Base-by-base conservation (phyloP, 2,113 vertebrate genomes). In the Colossoma macropomum region DNA sequence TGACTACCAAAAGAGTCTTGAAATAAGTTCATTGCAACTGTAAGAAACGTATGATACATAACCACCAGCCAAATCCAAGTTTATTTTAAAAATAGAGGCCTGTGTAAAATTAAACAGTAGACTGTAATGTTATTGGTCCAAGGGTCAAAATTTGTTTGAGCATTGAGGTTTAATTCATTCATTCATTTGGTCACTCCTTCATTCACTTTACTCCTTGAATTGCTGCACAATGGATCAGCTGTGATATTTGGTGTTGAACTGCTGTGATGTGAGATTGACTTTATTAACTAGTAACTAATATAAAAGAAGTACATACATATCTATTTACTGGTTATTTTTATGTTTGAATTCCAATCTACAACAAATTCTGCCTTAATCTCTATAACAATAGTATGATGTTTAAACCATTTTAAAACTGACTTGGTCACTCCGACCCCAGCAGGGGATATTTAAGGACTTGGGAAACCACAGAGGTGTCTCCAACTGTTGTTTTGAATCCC, bases 401-500 rank as follows among this genome's bases (percentile, higher is more conserved):
- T 56, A n/a, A 60, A 60, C 6, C 0, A 3, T 60, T n/a, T 62
- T 25, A 27, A 21, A 27, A 25, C 0, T 2, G 10, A 2, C 11
- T 10, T 25, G n/a, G n/a, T 16, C 10, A 48, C 56, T 30, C 6
- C 1, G 11, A 73, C 4, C 56, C 9, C 79, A 62, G 79, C 54
- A 60, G 79, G 34, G 79, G 54, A 28, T 50, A 60, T 70, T 77
- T 77, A 41, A 77, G 56, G 56, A 77, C 75, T 60, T 76, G 32
- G 16, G 50, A 63, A 54, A 62, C 38, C 71, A 52, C 65, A 50
- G 56, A 66, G 69, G 77, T 73, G 50, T 80, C 73, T 69, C 73
- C 77, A 72, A 59, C 81, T 86, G 81, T 80, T 80, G 81, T 84
- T 84, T 80, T 54, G 52, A 80, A 27, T 52, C 63, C 80, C 72